These are phyloP conservation scores for Spatula clypeata DNA, from an alignment of 2,797 vertebrate genomes.

Conservation along the genomic window DNA sequence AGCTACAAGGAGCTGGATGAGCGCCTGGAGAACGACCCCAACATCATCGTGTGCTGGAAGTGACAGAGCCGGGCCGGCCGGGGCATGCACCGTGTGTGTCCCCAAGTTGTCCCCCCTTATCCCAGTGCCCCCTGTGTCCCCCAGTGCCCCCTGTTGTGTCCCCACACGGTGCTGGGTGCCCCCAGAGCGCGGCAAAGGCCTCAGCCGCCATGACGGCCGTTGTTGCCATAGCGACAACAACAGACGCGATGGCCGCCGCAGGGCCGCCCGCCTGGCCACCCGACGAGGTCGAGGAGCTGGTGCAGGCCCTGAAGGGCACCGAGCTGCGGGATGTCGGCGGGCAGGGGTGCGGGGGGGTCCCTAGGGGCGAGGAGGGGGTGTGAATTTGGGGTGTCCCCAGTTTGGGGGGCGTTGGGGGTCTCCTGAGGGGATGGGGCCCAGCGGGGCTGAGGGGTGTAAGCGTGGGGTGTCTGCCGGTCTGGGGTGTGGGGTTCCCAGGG, in stretches of 20 bases:
- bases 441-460: background rate
- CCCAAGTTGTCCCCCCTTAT: too few species aligned
- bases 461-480: background rate
- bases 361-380: background rate
- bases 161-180: accelerated
- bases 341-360: background rate
- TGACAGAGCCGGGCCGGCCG: conserved; percentile 66
- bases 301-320: conserved; percentile 85
- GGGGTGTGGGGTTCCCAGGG: background rate
- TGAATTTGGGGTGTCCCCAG: accelerated
- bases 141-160: accelerated
- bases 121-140: background rate
- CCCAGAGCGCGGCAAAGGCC: background rate
- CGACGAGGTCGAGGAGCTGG: conserved; percentile 88
- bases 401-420: too few species aligned
- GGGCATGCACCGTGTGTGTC: too few species aligned
- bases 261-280: too few species aligned
- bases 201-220: accelerated
- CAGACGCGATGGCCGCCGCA: conserved; percentile 62
- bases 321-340: conserved; percentile 81
- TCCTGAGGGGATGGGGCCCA: background rate
- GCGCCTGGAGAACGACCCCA: conserved; percentile 96
- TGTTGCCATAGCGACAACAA: conserved; percentile 66
- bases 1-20: conserved; percentile 98
- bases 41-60: conserved; percentile 98